Evolutionary conservation across 2,113 vertebrate species (phyloP), one percentile per base, ranked within the genome.

Genomic region (Psilopogon haemacephalus): DNA sequence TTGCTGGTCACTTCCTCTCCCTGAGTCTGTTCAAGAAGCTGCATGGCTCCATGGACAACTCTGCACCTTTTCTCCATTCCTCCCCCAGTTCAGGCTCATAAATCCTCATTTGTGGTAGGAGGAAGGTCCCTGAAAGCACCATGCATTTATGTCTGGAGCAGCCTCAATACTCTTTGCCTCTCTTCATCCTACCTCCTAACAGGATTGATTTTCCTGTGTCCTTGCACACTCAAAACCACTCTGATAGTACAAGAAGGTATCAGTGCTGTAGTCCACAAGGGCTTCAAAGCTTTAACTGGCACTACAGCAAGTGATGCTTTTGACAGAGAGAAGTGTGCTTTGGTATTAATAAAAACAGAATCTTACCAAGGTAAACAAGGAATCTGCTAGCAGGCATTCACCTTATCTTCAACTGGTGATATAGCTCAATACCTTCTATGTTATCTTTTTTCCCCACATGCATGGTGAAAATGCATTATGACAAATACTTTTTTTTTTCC

Each of bases 311-410:
- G 6, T 17, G 42, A 58, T 81, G 15, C 5, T 88, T 86, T 77
- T 88, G 70, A 71, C 32, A 68, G 72, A 60, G 12, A 68, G 65
- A 75, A 78, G 8, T 65, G 58, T 94, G 54, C 28, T 82, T 76
- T 72, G 21, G 11, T 72, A 75, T 69, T 70, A 82, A 19, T 59
- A 75, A 88, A 75, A 82, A 2, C 23, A 78, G 70, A 60, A 44
- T 93, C 70, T 93, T n/a, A 59, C 24, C 15, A 33, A 82, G 40
- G 65, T 73, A 86, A 88, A 84, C 15, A 84, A 84, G 24, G n/a
- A 81, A 84, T 75, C n/a, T 4, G 1, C n/a, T 42, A 33, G 32
- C 15, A 70, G 33, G 19, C 20, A 69, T 87, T 63, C 37, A 59
- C 26, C n/a, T 90, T 84, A 86, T 75, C 80, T 90, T 42, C 40